These are phyloP conservation scores for Melanaphis sacchari DNA, from an alignment of 1,140 invertebrate genomes.

Conservation along the genomic window DNA sequence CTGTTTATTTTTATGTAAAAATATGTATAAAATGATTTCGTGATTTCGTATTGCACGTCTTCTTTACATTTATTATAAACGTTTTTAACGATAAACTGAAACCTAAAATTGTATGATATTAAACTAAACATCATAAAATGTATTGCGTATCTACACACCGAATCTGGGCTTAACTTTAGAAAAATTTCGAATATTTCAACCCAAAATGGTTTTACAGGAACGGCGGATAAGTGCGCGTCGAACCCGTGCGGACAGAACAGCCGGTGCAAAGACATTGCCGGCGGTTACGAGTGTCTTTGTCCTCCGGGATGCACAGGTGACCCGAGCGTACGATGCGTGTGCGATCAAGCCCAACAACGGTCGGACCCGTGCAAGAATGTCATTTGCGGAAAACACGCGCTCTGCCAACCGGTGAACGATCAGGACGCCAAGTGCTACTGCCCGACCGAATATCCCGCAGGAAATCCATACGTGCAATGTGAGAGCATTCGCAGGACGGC, in stretches of 20 bases:
- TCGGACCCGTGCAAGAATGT: conserved; percentile 73
- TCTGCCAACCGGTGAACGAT: conserved; percentile 73
- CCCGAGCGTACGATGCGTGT: conserved; percentile 78
- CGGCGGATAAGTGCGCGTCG: conserved; percentile 72
- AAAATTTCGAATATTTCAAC: not conserved
- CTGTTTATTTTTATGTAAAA: no score
- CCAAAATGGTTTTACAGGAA: not conserved
- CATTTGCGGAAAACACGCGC: conserved; percentile 81
- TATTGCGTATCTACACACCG: not conserved
- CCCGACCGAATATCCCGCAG: conserved; percentile 78
- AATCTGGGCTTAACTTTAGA: not conserved
- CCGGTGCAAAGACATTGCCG: conserved; percentile 75
- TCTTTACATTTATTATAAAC: no score
- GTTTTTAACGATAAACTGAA: not conserved
- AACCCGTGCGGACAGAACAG: conserved; percentile 87
- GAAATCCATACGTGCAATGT: conserved; percentile 87
- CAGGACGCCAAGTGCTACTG: conserved; percentile 82
- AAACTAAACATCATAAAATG: not conserved
- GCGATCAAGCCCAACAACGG: conserved; percentile 67
- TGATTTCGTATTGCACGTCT: no score
- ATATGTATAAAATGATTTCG: no score
- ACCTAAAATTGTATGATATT: not conserved
- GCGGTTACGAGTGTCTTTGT: conserved; percentile 80
- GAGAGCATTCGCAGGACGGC: conserved; percentile 63
- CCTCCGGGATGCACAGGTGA: conserved; percentile 81